phyloP scores from a whole-genome alignment of 2,888 invertebrate genomes.

The Cosmorhoe ocellata region DNA sequence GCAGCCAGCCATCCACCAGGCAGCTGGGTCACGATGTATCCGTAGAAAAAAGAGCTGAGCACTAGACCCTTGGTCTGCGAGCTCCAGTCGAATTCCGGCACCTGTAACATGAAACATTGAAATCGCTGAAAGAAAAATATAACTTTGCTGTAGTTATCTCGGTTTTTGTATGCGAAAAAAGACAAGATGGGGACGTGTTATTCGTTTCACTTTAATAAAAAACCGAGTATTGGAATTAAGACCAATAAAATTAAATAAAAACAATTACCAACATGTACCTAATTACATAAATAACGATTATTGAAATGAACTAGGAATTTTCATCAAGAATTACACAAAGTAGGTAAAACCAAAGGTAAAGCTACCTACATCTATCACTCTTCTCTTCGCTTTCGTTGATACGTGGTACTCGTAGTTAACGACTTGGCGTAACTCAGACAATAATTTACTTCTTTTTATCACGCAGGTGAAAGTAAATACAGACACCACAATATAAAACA shows the following conservation, averaged over 20 bases:
- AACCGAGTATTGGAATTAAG: too few species aligned
- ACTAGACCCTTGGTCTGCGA: constrained; percentile 89
- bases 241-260: too few species aligned
- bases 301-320: too few species aligned
- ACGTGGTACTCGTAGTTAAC: not conserved
- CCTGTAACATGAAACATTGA: constrained; percentile 55
- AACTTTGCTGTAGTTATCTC: too few species aligned
- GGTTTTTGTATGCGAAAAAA: too few species aligned
- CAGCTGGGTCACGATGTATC: constrained; percentile 92
- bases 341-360: too few species aligned
- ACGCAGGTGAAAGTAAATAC: constrained; percentile 14
- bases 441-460: constrained; percentile 3
- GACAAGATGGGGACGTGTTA: too few species aligned
- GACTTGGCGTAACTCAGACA: not conserved
- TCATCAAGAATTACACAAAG: too few species aligned
- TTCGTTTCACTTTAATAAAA: too few species aligned
- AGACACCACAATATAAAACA: constrained; percentile 7
- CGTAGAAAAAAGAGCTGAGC: constrained; percentile 94
- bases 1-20: constrained; percentile 92
- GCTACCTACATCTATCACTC: not conserved
- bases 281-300: too few species aligned
- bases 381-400: not conserved
- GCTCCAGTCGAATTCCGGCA: constrained; percentile 92
- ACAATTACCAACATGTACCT: too few species aligned
- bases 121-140: too few species aligned